Conservation (phyloP, 2,888 invertebrate species). For the Troglohyphantes excavatus region DNA sequence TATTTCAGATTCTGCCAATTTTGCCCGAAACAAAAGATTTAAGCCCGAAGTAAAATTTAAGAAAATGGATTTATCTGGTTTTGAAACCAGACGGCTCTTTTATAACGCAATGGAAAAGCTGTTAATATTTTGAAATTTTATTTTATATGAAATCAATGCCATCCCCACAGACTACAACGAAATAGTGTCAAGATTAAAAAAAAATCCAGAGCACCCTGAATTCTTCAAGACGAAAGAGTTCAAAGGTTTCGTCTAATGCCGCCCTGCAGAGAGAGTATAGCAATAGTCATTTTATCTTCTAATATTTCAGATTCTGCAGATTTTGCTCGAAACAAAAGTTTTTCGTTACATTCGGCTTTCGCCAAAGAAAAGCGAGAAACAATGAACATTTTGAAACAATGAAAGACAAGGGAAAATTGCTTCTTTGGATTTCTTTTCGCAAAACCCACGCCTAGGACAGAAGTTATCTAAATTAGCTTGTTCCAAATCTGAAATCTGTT, state of each 20-base stretch:
- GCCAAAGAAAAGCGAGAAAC: background rate
- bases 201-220: too few species aligned
- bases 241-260: background rate
- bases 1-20: too few species aligned
- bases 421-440: background rate
- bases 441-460: background rate
- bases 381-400: background rate
- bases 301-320: background rate
- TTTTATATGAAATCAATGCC: too few species aligned
- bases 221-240: too few species aligned
- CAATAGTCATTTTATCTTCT: background rate
- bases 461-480: slow-evolving; percentile 6
- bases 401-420: background rate
- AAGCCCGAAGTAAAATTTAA: too few species aligned
- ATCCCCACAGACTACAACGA: too few species aligned
- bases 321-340: background rate
- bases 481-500: slow-evolving; percentile 3
- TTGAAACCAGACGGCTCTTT: too few species aligned
- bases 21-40: too few species aligned
- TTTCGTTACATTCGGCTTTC: background rate
- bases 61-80: too few species aligned
- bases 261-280: background rate
- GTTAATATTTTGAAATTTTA: too few species aligned
- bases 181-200: too few species aligned
- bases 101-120: too few species aligned